Percentiles rank a stretch among this genome's conserved stretches.
phyloP scores from a whole-genome alignment of 2,797 vertebrate species.

The Acrocephalus scirpaceus region DNA sequence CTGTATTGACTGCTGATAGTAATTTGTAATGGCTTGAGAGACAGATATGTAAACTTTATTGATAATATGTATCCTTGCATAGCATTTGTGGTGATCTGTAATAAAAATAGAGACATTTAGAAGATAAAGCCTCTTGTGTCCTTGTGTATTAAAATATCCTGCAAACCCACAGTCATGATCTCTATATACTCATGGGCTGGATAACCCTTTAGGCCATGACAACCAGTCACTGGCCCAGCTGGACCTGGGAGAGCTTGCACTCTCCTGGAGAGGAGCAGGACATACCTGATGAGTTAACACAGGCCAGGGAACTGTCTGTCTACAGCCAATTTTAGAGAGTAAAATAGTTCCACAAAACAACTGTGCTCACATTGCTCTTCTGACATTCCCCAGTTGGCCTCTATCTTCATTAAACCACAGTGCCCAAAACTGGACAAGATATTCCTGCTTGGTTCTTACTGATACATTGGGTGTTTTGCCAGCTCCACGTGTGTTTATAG shows the following conservation, averaged over 20 bases:
- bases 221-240: not conserved
- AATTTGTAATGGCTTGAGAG: not conserved
- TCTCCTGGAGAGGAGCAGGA: not conserved
- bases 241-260: not conserved
- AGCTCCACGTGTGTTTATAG: not conserved
- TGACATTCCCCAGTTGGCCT: not conserved
- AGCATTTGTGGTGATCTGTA: not conserved
- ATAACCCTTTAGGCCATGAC: not conserved
- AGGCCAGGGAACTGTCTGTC: not conserved
- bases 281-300: not conserved
- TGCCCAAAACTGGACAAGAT: not conserved
- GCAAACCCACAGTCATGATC: accelerated
- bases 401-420: not conserved
- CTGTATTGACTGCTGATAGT: not conserved
- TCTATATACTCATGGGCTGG: not conserved
- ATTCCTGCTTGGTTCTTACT: not conserved
- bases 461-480: not conserved
- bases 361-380: not conserved
- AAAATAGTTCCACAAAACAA: not conserved
- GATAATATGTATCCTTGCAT: not conserved
- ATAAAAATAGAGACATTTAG: not conserved
- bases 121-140: not conserved
- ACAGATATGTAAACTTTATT: not conserved
- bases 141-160: not conserved
- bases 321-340: not conserved